Base-by-base conservation (phyloP, 2,113 vertebrate species). In the Hydrolagus affinis region DNA sequence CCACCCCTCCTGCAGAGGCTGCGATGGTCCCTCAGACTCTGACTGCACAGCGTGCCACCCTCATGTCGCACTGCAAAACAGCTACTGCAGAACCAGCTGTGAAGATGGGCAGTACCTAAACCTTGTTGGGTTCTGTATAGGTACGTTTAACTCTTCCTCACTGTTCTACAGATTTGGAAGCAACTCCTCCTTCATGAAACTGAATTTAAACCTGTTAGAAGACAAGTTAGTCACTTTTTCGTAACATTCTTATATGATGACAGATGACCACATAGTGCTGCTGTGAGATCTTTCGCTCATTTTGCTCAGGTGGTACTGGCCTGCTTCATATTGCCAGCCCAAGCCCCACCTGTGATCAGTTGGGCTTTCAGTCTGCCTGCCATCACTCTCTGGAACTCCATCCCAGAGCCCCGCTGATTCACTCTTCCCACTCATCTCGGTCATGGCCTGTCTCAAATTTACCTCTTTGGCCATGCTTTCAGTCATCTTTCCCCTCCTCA, bases 1-100 rank as follows among this genome's bases (percentile, higher is more conserved):
- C 85, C 94, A 96, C 64, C 94, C 95, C 0, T 92, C 93, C 85
- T 96, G 95, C 86, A 92, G 89, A 88, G 91, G 90, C 0, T 96
- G 95, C 87, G 88, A 0, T 0, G 95, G 95, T 11, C 90, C 93
- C 0, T 92, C 91, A 0, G 93, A 92, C 0, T 72, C 87, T 0
- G 92, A 96, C 23, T 96, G 95, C 70, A 71, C 88, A 0, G 87
- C 88, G 77, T 96, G 95, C 86, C 94, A 94, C 2, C 93, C 94
- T 17, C 92, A 93, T 0, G 85, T 90, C 0, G 86, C 88, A 44
- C 88, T 92, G 0, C 86, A 86, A 9, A 19, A 32, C 1, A 93
- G 94, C 2, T 91, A 8, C 87, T 96, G 95, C 88, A 88, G 89
- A 86, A 93, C 92, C 11, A 87, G 88, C 86, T 96, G 95, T 89